These are phyloP conservation scores for Drosophila leonis DNA, from an alignment of 2,888 invertebrate genomes.

Conservation along the genomic window DNA sequence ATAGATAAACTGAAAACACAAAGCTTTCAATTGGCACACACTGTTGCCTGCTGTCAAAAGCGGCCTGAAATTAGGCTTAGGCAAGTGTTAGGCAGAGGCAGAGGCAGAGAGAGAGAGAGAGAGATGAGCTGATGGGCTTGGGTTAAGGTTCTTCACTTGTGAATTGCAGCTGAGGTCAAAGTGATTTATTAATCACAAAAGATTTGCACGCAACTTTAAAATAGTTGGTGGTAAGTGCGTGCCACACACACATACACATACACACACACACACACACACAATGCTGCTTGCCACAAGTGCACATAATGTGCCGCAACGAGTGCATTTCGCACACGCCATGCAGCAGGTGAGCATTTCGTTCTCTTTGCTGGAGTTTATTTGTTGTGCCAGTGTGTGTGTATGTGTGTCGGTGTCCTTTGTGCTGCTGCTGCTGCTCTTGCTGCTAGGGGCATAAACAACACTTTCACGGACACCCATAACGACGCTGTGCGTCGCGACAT, in stretches of 20 bases:
- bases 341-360: slow-evolving; percentile 52
- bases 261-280: neutral
- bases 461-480: slow-evolving; percentile 64
- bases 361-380: slow-evolving; percentile 20
- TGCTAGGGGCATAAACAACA: slow-evolving; percentile 60
- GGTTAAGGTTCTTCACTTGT: neutral
- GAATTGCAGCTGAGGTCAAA: slow-evolving; percentile 14
- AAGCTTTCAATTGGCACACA: slow-evolving; percentile 50
- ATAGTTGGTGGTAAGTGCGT: slow-evolving; percentile 25
- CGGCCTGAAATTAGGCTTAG: slow-evolving; percentile 6
- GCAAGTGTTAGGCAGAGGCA: too few species aligned
- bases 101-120: neutral
- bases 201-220: slow-evolving; percentile 38
- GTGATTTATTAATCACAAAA: slow-evolving; percentile 48
- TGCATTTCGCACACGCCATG: slow-evolving; percentile 42
- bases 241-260: neutral
- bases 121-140: neutral
- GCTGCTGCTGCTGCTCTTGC: slow-evolving; percentile 14
- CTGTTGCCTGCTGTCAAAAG: slow-evolving; percentile 27
- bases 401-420: slow-evolving; percentile 33
- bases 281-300: slow-evolving; percentile 22
- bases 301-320: slow-evolving; percentile 10
- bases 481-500: slow-evolving; percentile 65
- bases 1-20: slow-evolving; percentile 37
- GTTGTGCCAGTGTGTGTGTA: slow-evolving; percentile 1